Percentiles rank a stretch among this genome's conserved stretches.
Evolutionary conservation across 2,888 invertebrate species (phyloP).

Genomic region (Parthenolecanium corni): DNA sequence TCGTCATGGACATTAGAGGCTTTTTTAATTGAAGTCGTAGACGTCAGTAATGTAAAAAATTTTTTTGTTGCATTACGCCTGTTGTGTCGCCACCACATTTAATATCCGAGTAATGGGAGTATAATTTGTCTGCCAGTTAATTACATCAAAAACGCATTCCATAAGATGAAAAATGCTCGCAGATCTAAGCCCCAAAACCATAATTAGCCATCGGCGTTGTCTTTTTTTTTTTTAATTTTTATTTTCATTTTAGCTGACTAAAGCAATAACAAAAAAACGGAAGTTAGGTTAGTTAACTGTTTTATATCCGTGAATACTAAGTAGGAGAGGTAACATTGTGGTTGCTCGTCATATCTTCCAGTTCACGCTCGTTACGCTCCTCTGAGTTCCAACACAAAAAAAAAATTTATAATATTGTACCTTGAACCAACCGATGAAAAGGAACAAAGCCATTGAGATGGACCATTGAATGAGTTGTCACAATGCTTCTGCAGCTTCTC

Average conservation of each 20-base stretch:
- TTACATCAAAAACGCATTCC: no score
- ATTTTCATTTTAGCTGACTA: not conserved
- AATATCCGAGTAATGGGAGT: no score
- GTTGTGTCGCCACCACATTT: no score
- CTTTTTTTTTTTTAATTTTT: not conserved
- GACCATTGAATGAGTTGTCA: no score
- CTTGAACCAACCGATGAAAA: constrained; percentile 27
- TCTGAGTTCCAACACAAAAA: constrained; percentile 13
- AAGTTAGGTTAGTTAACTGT: constrained; percentile 27
- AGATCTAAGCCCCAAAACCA: not conserved
- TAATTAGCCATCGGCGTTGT: not conserved
- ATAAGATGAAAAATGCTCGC: no score
- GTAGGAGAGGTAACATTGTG: constrained; percentile 23
- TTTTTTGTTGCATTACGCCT: no score
- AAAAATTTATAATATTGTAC: constrained; percentile 18
- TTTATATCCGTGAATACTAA: constrained; percentile 28
- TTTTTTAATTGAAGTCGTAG: no score
- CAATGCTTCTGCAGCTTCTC: no score
- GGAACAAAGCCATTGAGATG: constrained; percentile 12
- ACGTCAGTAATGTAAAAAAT: no score
- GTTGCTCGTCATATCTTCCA: constrained; percentile 18
- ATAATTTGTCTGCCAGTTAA: no score
- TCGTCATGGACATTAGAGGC: no score
- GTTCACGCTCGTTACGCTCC: constrained; percentile 22
- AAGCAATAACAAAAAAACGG: constrained; percentile 20